Base-by-base conservation (phyloP, 2,113 vertebrate genomes). In the Cololabis saira region DNA sequence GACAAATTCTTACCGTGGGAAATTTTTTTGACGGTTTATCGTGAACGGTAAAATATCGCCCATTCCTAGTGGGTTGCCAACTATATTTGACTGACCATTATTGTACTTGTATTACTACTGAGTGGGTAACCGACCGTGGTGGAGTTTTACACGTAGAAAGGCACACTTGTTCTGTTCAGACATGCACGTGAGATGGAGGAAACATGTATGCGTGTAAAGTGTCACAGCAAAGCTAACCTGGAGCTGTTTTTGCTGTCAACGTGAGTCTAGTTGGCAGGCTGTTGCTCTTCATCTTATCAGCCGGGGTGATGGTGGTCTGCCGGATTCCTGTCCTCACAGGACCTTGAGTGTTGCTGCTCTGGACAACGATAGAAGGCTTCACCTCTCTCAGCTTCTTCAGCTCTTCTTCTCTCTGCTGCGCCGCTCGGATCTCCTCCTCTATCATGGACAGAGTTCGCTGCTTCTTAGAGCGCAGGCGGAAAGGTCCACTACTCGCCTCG, bases 381-480 rank as follows among this genome's bases (percentile, higher is more conserved):
- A 53, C 59, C 78, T 95, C 91, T 49, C 97, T 92, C 86, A 97
- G 95, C 69, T 93, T 95, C 87, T 98, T 97, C 69, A 99, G 90
- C 80, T 99, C 97, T 65, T 98, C 96, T 70, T 99, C 98, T n/a
- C 98, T 91, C 48, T 99, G 94, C 89, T 99, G 96, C 60, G 98
- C 96, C 1, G 96, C 97, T 66, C 98, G 94, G 87, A 99, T 99
- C 91, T 99, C 98, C 85, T 98, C 97, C 73, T 99, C 98, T 0
- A 99, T 99, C 97, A 99, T 98, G 0, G 97, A 99, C 78, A 98
- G 89, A 65, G 98, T 99, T 74, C 93, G 86, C 88, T 99, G 97
- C 87, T 98, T 98, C 83, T 95, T 95, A 0, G 97, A 98, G 63
- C 98, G 94, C 71, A 99, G 90, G 83, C 94, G 97, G 91, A 98